phyloP scores from a whole-genome alignment of 2,797 vertebrate species.

The Sylvilagus floridanus region DNA sequence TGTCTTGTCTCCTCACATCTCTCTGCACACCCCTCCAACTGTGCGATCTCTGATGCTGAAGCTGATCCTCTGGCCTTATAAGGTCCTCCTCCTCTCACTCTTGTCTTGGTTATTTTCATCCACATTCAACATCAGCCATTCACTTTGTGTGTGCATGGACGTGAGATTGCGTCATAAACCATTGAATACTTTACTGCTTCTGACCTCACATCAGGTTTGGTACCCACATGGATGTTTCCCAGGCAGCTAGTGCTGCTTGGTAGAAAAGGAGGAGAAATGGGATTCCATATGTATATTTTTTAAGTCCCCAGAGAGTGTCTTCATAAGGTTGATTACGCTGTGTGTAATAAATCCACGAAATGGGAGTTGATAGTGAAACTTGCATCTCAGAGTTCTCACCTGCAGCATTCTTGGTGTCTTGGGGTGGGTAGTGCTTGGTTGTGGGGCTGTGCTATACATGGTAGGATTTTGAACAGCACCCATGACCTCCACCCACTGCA shows the following conservation, averaged over 20 bases:
- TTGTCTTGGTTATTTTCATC: neutral
- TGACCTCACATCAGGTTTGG: neutral
- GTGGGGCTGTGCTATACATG: too few species aligned
- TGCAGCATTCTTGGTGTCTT: neutral
- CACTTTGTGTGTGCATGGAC: too few species aligned
- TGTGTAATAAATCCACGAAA: neutral
- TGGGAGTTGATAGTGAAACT: neutral
- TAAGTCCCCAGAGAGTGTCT: neutral
- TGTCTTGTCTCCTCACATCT: neutral
- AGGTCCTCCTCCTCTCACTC: neutral
- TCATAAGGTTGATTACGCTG: neutral
- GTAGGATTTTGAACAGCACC: neutral
- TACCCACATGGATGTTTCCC: neutral
- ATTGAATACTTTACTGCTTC: neutral
- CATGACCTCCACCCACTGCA: neutral
- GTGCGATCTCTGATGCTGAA: neutral
- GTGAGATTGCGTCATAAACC: too few species aligned
- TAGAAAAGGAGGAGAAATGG: too few species aligned
- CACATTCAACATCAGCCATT: neutral
- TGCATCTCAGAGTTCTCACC: neutral
- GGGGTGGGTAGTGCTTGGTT: neutral
- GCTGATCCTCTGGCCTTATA: neutral
- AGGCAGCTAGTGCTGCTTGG: neutral
- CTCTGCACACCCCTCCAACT: rapidly evolving
- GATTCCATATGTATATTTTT: neutral